Evolutionary conservation across 2,888 invertebrate species (phyloP).

Genomic region (Caenorhabditis drosophilae): DNA sequence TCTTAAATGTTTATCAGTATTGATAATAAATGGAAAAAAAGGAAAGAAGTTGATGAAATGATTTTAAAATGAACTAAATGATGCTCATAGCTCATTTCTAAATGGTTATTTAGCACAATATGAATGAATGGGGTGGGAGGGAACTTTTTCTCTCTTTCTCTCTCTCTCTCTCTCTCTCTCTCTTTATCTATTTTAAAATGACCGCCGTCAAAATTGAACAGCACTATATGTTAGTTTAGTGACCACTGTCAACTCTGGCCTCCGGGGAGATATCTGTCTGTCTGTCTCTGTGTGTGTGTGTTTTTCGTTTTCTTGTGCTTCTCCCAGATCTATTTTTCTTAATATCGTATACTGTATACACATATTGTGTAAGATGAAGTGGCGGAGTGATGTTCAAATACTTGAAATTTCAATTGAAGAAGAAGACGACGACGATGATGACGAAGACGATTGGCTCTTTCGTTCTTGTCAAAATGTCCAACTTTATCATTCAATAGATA

Average conservation of each 20-base stretch:
- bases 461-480: constrained; percentile 34
- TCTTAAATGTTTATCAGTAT: too few species aligned
- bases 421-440: background rate
- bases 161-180: too few species aligned
- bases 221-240: background rate
- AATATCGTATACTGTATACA: background rate
- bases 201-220: background rate
- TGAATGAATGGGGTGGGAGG: background rate
- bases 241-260: too few species aligned
- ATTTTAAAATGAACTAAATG: background rate
- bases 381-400: constrained; percentile 38
- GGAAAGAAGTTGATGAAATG: background rate
- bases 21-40: background rate
- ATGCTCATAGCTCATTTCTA: background rate
- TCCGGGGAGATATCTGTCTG: constrained; percentile 2
- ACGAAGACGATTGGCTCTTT: background rate
- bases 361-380: constrained; percentile 34
- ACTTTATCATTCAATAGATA: too few species aligned
- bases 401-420: constrained; percentile 12
- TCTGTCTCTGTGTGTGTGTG: background rate
- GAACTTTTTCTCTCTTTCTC: too few species aligned
- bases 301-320: background rate
- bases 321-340: too few species aligned
- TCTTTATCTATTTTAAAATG: too few species aligned
- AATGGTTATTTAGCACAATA: constrained; percentile 22